Evolutionary conservation across 1,140 invertebrate genomes (phyloP), one percentile per base, ranked within the genome.

Genomic region (Zaprionus davidi): DNA sequence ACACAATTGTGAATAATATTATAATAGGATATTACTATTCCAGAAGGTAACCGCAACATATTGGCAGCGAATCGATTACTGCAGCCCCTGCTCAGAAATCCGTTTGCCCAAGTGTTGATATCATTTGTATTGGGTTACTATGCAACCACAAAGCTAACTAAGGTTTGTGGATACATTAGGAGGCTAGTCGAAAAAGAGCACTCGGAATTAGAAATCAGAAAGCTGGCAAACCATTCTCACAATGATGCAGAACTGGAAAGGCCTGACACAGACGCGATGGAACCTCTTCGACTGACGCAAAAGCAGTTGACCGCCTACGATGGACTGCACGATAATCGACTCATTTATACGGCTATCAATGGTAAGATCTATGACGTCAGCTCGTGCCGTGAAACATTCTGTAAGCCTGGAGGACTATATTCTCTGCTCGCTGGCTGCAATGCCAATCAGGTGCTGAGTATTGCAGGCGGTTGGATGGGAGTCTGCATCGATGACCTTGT

Each of bases 321-420:
- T 68, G 85, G 85, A 11, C 0, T 49, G 2, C 17, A 51, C 1
- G n/a, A 49, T 0, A 64, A 76, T 22, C 65, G 46, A 11, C 76
- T 72, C 3, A 70, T 84, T 28, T 90, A 90, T 15, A 88, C 85
- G 17, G 85, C 85, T 1, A 31, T 90, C 0, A 90, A 88, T 66
- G 85, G 85, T 1, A 72, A 66, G 7, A 90, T 88, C 20, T 88
- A 82, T 46, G 85, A 88, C 22, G 53, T 88, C 15, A 90, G 57
- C 34, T 38, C 80, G 6, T 44, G 38, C 11, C 80, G 78, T 0
- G 65, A 81, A 0, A 69, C 51, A 12, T 81, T 76, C 38, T 22
- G 11, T 1, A 66, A 17, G 3, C 64, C 17, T 1, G 84, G 74
- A 2, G 84, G 78, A 11, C 71, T 66, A 3, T 81, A 71, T 24